A percentile compares a stretch with the other conserved stretches of the same genome.
Conservation (phyloP, 92 coral and sea anemone genomes). For the Chrysogorgia sp. region DNA sequence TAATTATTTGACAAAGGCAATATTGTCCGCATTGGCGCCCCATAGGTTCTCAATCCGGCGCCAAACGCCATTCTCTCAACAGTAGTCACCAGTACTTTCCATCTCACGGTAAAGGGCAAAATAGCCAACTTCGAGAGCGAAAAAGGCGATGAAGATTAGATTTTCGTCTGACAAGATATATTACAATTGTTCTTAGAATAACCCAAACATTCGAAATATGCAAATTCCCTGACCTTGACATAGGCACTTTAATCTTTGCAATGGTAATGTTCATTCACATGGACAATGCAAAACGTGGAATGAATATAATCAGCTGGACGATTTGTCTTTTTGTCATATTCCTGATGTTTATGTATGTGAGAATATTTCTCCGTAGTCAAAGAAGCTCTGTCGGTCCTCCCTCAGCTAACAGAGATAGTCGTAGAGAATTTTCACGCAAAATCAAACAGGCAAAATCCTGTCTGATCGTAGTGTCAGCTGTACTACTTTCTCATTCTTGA, state of each 20-base stretch:
- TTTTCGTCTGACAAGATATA: too few species aligned
- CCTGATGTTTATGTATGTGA: neutral
- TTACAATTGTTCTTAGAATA: too few species aligned
- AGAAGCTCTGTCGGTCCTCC: neutral
- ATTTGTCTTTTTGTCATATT: neutral
- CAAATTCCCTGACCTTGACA: too few species aligned
- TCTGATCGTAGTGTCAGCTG: neutral
- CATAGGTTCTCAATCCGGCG: too few species aligned
- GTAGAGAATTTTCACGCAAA: neutral
- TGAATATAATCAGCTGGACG: neutral
- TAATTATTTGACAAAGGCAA: too few species aligned
- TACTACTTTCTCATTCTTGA: neutral
- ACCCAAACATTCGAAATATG: too few species aligned
- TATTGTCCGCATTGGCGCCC: too few species aligned
- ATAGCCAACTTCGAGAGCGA: too few species aligned
- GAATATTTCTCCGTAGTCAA: neutral
- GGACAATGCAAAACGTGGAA: neutral
- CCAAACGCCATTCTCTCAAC: too few species aligned
- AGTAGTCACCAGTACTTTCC: too few species aligned
- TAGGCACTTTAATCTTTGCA: neutral
- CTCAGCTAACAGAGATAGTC: neutral
- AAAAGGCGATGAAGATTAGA: too few species aligned
- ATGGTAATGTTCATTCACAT: neutral
- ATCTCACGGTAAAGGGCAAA: too few species aligned
- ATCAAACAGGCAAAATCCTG: neutral